Conservation (phyloP, 2,113 vertebrate genomes). For the Lepisosteus osseus region DNA sequence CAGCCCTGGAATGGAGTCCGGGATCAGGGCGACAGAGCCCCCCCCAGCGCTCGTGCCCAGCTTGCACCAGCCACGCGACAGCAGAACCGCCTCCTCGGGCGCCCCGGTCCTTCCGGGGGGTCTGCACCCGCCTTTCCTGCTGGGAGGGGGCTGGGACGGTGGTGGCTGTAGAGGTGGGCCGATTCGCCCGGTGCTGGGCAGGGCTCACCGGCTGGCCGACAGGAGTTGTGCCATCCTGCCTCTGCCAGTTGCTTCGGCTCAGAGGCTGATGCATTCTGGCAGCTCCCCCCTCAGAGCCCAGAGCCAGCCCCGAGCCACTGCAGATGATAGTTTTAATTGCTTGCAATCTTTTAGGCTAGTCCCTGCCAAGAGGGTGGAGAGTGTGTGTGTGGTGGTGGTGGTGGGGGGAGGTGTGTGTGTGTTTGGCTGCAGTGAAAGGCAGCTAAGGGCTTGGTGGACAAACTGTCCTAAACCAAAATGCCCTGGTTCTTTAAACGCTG, state of each 20-base stretch:
- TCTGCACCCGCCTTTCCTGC: too few species aligned
- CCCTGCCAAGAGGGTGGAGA: constrained; percentile 66
- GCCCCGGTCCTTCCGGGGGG: too few species aligned
- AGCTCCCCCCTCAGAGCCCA: constrained; percentile 72
- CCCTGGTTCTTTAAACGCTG: too few species aligned
- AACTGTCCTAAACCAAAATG: too few species aligned
- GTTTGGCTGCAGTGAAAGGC: neutral
- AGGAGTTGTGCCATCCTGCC: constrained; percentile 35
- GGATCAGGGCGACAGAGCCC: too few species aligned
- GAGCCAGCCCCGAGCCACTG: constrained; percentile 74
- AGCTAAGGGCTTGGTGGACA: too few species aligned
- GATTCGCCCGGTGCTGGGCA: neutral
- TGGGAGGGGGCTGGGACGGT: neutral
- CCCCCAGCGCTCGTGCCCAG: neutral
- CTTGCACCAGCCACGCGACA: neutral
- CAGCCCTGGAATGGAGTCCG: too few species aligned
- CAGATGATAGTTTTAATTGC: constrained; percentile 85
- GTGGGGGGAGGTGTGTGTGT: neutral
- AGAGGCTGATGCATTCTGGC: constrained; percentile 73
- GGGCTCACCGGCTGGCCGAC: constrained; percentile 10
- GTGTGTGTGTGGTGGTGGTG: constrained; percentile 17
- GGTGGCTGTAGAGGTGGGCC: neutral
- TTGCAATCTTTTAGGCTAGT: constrained; percentile 82
- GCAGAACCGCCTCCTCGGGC: neutral
- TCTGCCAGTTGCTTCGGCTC: constrained; percentile 50